Conservation (phyloP, 2,797 vertebrate species). For the Poeciliopsis gracilis region DNA sequence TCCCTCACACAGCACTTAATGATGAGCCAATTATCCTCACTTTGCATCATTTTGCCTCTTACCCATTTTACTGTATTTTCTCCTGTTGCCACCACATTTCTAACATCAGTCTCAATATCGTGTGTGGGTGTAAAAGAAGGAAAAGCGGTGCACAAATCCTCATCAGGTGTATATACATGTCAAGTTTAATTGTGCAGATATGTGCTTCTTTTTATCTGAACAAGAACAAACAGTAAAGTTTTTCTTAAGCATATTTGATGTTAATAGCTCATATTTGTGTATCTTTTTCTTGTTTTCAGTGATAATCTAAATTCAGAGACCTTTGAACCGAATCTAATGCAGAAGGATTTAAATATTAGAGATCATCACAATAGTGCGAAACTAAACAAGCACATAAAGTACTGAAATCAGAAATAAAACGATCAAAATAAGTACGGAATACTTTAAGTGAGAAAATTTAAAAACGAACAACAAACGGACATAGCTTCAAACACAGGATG, state of each 20-base stretch:
- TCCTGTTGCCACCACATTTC: neutral
- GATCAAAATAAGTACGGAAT: neutral
- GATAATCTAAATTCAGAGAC: conserved; percentile 2
- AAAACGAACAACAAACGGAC: neutral
- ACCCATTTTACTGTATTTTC: conserved; percentile 2
- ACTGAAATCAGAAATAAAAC: neutral
- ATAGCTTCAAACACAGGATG: neutral
- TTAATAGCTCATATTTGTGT: neutral
- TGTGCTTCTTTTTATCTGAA: conserved; percentile 5
- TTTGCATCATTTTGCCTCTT: conserved; percentile 30
- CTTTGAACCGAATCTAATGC: neutral
- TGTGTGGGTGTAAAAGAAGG: conserved; percentile 2
- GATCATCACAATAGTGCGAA: neutral
- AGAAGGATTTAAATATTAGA: neutral
- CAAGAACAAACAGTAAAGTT: neutral
- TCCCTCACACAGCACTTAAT: conserved; percentile 6
- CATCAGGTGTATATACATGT: conserved; percentile 5
- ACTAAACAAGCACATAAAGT: neutral
- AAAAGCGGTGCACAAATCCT: conserved; percentile 1
- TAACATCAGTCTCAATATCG: conserved; percentile 18
- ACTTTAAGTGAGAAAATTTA: neutral
- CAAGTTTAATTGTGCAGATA: conserved; percentile 10
- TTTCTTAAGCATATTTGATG: neutral
- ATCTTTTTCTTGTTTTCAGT: neutral
- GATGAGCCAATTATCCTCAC: conserved; percentile 40